Conservation (phyloP, 2,113 vertebrate species). For the Triplophysa siluroides region DNA sequence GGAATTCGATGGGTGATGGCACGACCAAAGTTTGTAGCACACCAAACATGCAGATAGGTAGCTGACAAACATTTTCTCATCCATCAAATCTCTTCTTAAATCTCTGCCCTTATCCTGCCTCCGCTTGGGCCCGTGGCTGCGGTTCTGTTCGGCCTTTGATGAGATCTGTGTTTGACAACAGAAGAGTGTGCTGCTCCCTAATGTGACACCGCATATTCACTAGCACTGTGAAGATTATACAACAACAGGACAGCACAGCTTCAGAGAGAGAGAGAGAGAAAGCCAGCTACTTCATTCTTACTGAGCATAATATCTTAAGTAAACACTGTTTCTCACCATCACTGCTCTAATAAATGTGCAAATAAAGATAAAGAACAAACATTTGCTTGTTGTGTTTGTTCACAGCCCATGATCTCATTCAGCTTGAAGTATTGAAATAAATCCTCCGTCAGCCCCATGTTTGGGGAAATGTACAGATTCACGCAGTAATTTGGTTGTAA, state of each 20-base stretch:
- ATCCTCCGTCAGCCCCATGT: neutral
- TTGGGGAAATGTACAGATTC: neutral
- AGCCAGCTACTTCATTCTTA: neutral
- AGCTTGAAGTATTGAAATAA: constrained; percentile 13
- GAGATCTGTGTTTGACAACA: constrained; percentile 39
- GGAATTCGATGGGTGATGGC: neutral
- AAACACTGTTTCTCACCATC: constrained; percentile 5
- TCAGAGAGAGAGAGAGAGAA: neutral
- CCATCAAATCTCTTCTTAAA: constrained; percentile 14
- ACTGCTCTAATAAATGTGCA: neutral
- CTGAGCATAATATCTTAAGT: constrained; percentile 3
- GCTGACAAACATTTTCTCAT: constrained; percentile 14
- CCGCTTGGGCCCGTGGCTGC: neutral
- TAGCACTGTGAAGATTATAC: constrained; percentile 12
- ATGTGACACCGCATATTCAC: constrained; percentile 30
- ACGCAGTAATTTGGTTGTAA: constrained; percentile 9
- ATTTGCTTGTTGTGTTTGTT: constrained; percentile 11
- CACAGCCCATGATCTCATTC: constrained; percentile 18
- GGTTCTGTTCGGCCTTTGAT: constrained; percentile 40
- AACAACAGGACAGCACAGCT: constrained; percentile 15
- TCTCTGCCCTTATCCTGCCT: constrained; percentile 11
- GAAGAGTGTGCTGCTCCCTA: constrained; percentile 17
- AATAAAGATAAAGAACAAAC: constrained; percentile 35
- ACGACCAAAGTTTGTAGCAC: constrained; percentile 19
- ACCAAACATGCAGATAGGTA: constrained; percentile 16